Conservation (phyloP, 2,113 vertebrate species). For the Boulengeromyrus knoepffleri region DNA sequence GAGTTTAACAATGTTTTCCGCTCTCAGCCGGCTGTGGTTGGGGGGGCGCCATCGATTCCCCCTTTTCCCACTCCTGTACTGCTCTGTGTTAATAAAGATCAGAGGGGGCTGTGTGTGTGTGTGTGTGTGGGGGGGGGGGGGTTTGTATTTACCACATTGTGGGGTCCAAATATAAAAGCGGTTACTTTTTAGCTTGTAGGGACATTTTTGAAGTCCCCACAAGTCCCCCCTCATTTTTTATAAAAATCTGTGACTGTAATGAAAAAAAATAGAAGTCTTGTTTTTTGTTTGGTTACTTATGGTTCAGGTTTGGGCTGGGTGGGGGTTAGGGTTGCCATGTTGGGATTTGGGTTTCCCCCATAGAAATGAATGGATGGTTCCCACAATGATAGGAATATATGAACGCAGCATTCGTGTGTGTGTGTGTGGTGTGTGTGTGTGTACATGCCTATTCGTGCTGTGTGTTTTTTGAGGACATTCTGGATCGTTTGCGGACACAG, state of each 20-base stretch:
- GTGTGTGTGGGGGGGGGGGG: not conserved
- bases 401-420: not conserved
- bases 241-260: not conserved
- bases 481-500: not conserved
- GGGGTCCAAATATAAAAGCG: not conserved
- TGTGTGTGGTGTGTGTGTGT: slow-evolving; percentile 8
- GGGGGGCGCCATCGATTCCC: slow-evolving; percentile 54
- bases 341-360: not conserved
- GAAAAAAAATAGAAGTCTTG: not conserved
- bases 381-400: not conserved
- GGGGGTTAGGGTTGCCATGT: not conserved
- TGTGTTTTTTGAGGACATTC: not conserved
- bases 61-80: slow-evolving; percentile 35
- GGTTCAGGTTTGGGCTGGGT: not conserved
- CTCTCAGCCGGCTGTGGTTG: slow-evolving; percentile 50
- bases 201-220: not conserved
- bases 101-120: slow-evolving; percentile 24
- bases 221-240: not conserved
- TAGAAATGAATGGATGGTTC: not conserved
- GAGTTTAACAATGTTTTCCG: slow-evolving; percentile 48
- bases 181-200: not conserved
- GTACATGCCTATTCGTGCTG: too few species aligned
- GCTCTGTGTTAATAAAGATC: slow-evolving; percentile 59
- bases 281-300: not conserved
- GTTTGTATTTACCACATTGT: not conserved